Evolutionary conservation across 2,113 vertebrate genomes (phyloP).

Genomic region (Corydoras maculifer): DNA sequence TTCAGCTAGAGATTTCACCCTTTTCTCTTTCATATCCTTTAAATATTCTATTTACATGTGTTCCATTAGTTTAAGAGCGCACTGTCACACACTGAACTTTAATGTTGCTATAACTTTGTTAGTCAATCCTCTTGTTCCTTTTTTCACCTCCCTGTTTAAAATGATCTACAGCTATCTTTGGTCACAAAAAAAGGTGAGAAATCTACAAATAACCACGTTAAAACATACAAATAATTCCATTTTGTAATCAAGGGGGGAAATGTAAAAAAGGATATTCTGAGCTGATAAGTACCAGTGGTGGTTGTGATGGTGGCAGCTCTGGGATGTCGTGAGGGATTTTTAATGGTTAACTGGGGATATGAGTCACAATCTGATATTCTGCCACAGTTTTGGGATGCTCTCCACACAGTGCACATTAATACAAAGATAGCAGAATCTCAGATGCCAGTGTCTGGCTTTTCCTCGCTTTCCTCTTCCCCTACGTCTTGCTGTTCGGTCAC

Average conservation of each 20-base stretch:
- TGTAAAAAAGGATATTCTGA: not conserved
- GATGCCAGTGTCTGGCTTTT: slow-evolving; percentile 31
- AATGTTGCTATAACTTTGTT: too few species aligned
- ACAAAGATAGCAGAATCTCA: slow-evolving; percentile 29
- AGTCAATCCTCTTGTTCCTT: not conserved
- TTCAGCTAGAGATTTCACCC: too few species aligned
- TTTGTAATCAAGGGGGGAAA: slow-evolving; percentile 19
- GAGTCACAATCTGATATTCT: slow-evolving; percentile 11
- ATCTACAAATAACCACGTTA: slow-evolving; percentile 50
- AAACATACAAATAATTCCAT: slow-evolving; percentile 35
- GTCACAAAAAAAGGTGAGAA: slow-evolving; percentile 80
- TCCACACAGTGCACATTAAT: slow-evolving; percentile 11
- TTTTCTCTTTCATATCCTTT: too few species aligned
- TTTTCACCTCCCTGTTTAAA: slow-evolving; percentile 19
- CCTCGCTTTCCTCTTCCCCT: slow-evolving; percentile 44
- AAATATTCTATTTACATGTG: slow-evolving; percentile 50
- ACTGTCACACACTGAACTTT: too few species aligned
- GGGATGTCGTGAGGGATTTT: not conserved
- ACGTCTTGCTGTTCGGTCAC: slow-evolving; percentile 61
- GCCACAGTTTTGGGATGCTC: slow-evolving; percentile 18
- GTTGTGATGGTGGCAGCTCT: not conserved
- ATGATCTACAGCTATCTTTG: slow-evolving; percentile 79
- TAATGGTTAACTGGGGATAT: slow-evolving; percentile 26
- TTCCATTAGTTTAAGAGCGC: too few species aligned
- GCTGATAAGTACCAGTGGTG: not conserved